phyloP scores from a whole-genome alignment of 1,140 invertebrate genomes.

The Halyomorpha halys region DNA sequence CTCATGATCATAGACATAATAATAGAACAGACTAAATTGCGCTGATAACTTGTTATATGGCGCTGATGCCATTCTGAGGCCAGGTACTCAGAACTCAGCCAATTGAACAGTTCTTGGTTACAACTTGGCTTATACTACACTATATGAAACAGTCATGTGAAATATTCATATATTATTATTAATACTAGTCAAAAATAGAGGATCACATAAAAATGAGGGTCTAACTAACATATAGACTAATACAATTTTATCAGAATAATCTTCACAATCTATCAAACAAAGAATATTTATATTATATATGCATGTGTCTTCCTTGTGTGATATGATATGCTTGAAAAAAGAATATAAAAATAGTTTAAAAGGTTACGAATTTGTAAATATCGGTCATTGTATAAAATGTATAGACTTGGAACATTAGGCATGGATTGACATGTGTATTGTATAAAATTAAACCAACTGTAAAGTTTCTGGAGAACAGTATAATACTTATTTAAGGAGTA shows the following conservation, averaged over 20 bases:
- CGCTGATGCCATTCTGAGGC: conserved; percentile 7
- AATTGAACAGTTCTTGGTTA: not conserved
- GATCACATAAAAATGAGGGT: not conserved
- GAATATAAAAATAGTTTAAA: no score
- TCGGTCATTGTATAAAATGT: not conserved
- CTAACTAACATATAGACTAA: not conserved
- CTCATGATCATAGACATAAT: not conserved
- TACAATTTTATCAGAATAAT: not conserved
- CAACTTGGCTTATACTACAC: no score
- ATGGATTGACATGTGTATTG: not conserved
- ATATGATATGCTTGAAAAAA: no score
- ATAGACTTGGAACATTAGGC: not conserved
- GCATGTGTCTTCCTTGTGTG: no score
- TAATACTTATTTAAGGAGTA: no score
- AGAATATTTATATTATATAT: no score
- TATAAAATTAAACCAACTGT: not conserved
- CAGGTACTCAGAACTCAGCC: not conserved
- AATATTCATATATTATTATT: not conserved
- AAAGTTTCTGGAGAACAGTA: no score
- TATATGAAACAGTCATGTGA: not conserved
- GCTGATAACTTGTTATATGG: not conserved
- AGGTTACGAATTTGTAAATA: not conserved
- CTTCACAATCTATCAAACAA: no score
- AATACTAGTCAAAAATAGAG: not conserved
- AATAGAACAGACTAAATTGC: not conserved